phyloP scores from a whole-genome alignment of 1,140 invertebrate species.

The Danaus melanippus region DNA sequence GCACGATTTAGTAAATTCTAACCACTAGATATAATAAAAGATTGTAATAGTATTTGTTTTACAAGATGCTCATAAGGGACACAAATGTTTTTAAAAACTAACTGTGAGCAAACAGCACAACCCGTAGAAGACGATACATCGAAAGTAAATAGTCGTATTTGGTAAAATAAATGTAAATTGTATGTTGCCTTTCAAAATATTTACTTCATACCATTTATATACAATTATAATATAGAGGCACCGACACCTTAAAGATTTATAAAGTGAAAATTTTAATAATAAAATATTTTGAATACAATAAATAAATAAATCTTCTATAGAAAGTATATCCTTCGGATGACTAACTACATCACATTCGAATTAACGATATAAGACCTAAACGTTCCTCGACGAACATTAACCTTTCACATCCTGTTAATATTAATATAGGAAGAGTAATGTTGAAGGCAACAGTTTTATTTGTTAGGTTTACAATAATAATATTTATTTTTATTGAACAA shows the following conservation, averaged over 20 bases:
- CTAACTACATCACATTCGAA: conserved; percentile 11
- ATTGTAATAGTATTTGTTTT: conserved; percentile 19
- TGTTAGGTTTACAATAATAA: conserved; percentile 40
- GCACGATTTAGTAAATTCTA: conserved; percentile 9
- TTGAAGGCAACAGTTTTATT: conserved; percentile 38
- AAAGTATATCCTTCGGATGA: conserved; percentile 4
- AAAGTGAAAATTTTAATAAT: no score
- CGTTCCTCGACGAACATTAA: no score
- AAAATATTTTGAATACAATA: no score
- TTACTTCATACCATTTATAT: neutral
- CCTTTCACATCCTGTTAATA: no score
- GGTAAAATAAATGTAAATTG: conserved; percentile 1
- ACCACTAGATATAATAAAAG: conserved; percentile 7
- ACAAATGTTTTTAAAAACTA: conserved; percentile 26
- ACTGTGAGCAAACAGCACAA: conserved; percentile 56
- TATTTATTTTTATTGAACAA: conserved; percentile 24
- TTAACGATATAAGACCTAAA: no score
- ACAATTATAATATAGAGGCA: no score
- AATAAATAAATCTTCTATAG: no score
- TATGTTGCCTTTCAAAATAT: conserved; percentile 8
- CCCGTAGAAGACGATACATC: conserved; percentile 30
- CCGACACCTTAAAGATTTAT: no score
- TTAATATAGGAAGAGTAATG: conserved; percentile 23
- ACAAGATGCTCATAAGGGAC: conserved; percentile 25
- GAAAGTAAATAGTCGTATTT: conserved; percentile 1